Base-by-base conservation (phyloP, 1,140 invertebrate genomes). In the Rhizoglyphus robini region DNA sequence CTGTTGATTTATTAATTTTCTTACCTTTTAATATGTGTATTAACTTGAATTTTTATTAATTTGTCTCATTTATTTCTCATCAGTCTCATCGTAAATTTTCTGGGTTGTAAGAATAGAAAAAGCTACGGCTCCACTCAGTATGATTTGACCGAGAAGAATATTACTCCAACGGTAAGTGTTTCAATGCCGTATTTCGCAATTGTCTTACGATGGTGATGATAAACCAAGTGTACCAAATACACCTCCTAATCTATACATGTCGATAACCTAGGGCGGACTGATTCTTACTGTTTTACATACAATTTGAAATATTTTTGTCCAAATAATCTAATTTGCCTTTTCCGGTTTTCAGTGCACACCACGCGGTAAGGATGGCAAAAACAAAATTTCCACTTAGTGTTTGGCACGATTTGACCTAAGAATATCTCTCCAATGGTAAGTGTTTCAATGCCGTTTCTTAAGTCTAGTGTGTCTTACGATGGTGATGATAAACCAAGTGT, bases 51-150 rank as follows among this genome's bases (percentile, higher is more conserved):
- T n/a, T 51, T 51, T 27, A 51, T 20, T 51, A 4, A 8, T 20
- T 23, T 51, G 8, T 25, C 13, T 23, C 3, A 25, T 20, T 51
- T 51, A 2, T 20, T 51, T 51, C 11, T 49, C 4, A 20, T 11
- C 13, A 99, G 96, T 98, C 94, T 80, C 96, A 99, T 81, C 84
- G 96, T 74, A 99, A 99, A 78, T 99, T 99, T 79, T 96, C 92
- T 74, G 96, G 89, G 81, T 73, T 91, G 91, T 72, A 96, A 96
- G 82, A 87, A 97, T 31, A 83, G 97, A 65, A 96, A 96, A 76
- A 99, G 96, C 79, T 99, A 99, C 77, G 96, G 92, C 48, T 88
- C 91, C 4, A 99, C 96, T 58, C 91, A 98, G 62, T 96, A 95
- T 77, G 96, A 99, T 83, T 81, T 96, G 69, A 96, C 93, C 51